phyloP scores from a whole-genome alignment of 2,797 vertebrate species.

The Chiroxiphia lanceolata region DNA sequence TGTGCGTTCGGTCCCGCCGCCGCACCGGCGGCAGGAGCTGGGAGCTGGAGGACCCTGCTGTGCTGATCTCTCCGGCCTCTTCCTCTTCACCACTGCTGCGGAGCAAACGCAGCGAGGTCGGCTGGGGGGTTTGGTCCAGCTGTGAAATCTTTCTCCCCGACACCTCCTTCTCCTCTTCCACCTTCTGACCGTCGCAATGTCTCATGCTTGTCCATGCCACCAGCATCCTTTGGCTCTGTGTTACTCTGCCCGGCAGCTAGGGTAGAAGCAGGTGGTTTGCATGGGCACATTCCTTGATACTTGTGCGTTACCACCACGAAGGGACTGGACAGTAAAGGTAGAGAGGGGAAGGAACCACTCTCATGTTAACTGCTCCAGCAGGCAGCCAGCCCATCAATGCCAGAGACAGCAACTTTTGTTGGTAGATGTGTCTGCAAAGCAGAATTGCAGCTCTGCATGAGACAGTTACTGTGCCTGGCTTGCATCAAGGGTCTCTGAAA shows the following conservation, averaged over 20 bases:
- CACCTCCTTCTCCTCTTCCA: neutral
- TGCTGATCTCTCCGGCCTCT: conserved; percentile 17
- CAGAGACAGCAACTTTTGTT: neutral
- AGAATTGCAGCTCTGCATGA: neutral
- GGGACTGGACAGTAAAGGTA: neutral
- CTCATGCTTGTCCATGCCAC: neutral
- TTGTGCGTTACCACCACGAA: neutral
- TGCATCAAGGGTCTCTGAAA: neutral
- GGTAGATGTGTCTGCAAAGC: neutral
- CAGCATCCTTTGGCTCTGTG: too few species aligned
- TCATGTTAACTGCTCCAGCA: neutral
- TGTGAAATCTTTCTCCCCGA: neutral
- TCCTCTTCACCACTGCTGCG: conserved; percentile 53
- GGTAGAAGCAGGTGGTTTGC: neutral
- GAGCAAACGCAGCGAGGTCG: conserved; percentile 80
- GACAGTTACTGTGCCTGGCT: neutral
- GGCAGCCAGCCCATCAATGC: neutral
- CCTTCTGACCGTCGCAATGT: fast-evolving
- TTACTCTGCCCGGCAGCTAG: neutral
- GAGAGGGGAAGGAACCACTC: neutral
- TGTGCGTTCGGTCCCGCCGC: neutral
- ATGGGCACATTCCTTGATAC: neutral
- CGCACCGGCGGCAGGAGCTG: neutral
- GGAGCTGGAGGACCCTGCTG: neutral
- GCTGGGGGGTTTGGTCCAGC: conserved; percentile 79